phyloP scores from a whole-genome alignment of 2,113 vertebrate genomes.

The Leptobrachium ailaonicum region DNA sequence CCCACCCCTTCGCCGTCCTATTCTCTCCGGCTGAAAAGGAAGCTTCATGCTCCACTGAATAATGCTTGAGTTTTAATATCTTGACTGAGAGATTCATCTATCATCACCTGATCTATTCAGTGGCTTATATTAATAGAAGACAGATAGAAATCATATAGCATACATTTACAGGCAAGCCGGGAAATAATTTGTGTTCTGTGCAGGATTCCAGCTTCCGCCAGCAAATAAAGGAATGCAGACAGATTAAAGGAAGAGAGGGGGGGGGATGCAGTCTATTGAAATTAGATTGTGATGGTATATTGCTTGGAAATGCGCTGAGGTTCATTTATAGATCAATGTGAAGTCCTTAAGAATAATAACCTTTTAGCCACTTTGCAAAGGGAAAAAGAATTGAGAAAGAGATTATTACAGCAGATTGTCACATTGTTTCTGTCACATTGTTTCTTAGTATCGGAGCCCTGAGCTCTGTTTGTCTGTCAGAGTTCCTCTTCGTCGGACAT shows the following conservation, averaged over 20 bases:
- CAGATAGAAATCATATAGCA: constrained; percentile 38
- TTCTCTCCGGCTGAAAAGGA: constrained; percentile 20
- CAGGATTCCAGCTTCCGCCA: constrained; percentile 8
- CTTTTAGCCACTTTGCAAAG: background rate
- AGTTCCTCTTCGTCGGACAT: too few relatives aligned
- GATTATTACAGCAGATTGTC: background rate
- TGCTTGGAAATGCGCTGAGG: background rate
- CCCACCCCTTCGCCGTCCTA: constrained; percentile 10
- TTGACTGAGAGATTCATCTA: constrained; percentile 33
- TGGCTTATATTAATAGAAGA: constrained; percentile 41
- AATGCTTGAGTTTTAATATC: constrained; percentile 43
- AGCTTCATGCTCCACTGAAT: constrained; percentile 39
- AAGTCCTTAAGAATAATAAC: constrained; percentile 13
- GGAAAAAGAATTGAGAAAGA: background rate
- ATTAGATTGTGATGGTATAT: constrained; percentile 26
- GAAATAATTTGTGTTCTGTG: constrained; percentile 27
- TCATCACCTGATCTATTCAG: constrained; percentile 40
- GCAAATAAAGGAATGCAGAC: constrained; percentile 37
- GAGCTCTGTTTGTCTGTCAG: too few relatives aligned
- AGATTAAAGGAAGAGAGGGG: background rate
- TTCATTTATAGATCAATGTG: constrained; percentile 29
- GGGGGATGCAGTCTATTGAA: background rate
- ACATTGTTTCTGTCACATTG: background rate
- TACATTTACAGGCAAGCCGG: constrained; percentile 24
- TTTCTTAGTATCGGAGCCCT: background rate